Evolutionary conservation across 2,888 invertebrate species (phyloP).

Genomic region (Aporophyla nigra): DNA sequence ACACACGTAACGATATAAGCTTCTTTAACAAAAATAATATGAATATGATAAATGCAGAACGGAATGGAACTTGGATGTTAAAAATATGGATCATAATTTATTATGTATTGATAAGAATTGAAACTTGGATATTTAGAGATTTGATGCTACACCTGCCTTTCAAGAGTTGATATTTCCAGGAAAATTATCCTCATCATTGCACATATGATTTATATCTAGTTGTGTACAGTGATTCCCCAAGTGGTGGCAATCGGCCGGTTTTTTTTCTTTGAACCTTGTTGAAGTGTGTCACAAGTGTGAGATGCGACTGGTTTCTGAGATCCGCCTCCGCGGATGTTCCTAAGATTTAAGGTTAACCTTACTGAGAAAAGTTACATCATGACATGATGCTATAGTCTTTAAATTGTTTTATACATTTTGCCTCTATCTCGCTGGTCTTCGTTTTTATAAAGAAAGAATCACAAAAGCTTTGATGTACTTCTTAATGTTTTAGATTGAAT

Average conservation of each 20-base stretch:
- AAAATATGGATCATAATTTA: neutral
- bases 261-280: constrained; percentile 76
- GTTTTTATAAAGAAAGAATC: neutral
- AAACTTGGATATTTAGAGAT: neutral
- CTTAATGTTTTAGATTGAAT: neutral
- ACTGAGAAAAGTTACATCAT: constrained; percentile 71
- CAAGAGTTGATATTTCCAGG: neutral
- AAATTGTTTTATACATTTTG: constrained; percentile 35
- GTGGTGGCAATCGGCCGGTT: constrained; percentile 46
- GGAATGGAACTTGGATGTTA: neutral
- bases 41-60: neutral
- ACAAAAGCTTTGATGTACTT: neutral
- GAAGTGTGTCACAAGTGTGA: constrained; percentile 81
- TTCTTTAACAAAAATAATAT: neutral
- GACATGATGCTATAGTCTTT: constrained; percentile 46
- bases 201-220: constrained; percentile 2
- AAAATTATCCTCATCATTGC: constrained; percentile 18
- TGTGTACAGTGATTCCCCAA: constrained; percentile 22
- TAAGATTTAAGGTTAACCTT: constrained; percentile 74
- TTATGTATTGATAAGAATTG: neutral
- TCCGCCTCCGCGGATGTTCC: constrained; percentile 74
- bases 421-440: neutral
- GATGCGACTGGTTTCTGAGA: constrained; percentile 81
- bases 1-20: neutral
- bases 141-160: neutral